Base-by-base conservation (phyloP, 2,113 vertebrate genomes). In the Sapajus apella region DNA sequence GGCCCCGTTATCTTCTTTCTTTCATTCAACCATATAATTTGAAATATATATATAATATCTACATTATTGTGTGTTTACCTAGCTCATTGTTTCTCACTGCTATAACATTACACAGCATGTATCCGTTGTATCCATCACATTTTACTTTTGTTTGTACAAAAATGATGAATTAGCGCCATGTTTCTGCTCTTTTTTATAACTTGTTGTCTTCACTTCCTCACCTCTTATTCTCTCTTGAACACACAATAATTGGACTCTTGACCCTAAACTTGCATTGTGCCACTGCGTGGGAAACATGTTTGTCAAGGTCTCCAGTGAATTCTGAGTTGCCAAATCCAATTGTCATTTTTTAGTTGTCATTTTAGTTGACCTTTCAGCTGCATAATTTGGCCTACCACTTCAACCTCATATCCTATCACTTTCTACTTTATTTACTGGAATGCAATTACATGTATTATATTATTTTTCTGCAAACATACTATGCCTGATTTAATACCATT, bases 131-230 rank as follows among this genome's bases (percentile, higher is more conserved):
- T 73, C 47, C 4, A 93, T 64, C 55, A 80, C 14, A 61, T 84
- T 91, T 70, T 76, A 20, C 21, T 40, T 47, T 88, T 94, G 12
- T 4, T 92, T 87, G 94, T 93, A 66, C 1, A 94, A 91, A 79
- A 64, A 37, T 80, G 37, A 30, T 47, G 32, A 87, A 91, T 75
- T 79, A 56, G 40, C 1, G 45, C 17, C 13, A 84, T 20, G 8
- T 85, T 68, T 68, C 70, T 90, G 21, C 23, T 96, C 5, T 23
- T 84, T 95, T 96, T 82, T 64, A 70, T 10, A 96, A 56, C 6
- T 87, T 80, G 45, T 45, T n/a, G 2, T 45, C 25, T 86, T 58
- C 27, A 55, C n/a, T 45, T 66, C 56, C n/a, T 70, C 25, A 50
- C 4, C 14, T 55, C 52, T 37, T n/a, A 68, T 84, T 76, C n/a